A percentile compares a stretch with the other conserved stretches of the same genome.
phyloP scores from a whole-genome alignment of 2,113 vertebrate genomes.

The Pampusana beccarii region DNA sequence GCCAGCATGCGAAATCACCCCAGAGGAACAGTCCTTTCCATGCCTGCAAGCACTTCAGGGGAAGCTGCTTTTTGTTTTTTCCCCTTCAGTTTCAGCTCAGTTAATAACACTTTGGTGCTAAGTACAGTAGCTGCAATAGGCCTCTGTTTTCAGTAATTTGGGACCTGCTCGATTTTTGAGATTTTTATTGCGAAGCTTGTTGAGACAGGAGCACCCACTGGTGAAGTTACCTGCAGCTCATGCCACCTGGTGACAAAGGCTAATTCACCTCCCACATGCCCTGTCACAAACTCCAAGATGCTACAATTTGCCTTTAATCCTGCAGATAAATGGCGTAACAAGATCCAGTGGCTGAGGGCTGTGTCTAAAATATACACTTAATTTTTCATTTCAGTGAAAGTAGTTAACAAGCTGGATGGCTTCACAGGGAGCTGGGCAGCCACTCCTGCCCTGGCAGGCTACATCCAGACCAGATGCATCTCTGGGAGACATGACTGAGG shows the following conservation, averaged over 20 bases:
- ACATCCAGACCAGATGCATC: slow-evolving; percentile 3
- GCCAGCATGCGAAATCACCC: background rate
- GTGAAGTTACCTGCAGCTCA: background rate
- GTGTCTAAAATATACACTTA: background rate
- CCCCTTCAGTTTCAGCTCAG: background rate
- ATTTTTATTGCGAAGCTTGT: background rate
- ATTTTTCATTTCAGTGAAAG: slow-evolving; percentile 38
- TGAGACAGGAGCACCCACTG: background rate
- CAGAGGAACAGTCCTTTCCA: background rate
- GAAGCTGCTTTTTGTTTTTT: background rate
- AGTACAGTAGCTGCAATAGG: background rate
- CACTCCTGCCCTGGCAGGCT: background rate
- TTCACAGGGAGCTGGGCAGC: background rate
- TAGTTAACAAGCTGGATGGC: background rate
- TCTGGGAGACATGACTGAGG: background rate
- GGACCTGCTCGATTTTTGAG: background rate
- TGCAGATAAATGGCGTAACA: background rate
- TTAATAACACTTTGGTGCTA: background rate
- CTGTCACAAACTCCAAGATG: background rate
- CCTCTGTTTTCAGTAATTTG: background rate
- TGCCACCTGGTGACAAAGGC: background rate
- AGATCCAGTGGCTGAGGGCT: background rate
- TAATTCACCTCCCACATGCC: background rate
- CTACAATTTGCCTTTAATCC: background rate
- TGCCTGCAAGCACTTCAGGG: background rate